Evolutionary conservation across 2,113 vertebrate species (phyloP).

Genomic region (Oreochromis aureus): DNA sequence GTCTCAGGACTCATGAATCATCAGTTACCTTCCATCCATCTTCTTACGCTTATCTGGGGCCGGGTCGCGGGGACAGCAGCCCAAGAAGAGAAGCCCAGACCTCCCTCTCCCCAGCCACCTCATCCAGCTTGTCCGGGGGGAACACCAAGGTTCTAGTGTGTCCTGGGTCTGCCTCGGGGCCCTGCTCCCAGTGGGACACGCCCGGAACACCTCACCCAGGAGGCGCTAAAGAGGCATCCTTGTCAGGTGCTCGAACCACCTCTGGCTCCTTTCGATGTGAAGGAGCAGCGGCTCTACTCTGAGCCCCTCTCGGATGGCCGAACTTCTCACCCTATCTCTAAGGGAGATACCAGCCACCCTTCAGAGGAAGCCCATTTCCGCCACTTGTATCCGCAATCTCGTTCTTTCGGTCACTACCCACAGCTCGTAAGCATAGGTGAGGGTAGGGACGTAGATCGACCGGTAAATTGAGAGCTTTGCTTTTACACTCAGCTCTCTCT

Average conservation of each 20-base stretch:
- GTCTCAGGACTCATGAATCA: background rate
- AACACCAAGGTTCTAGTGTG: background rate
- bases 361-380: accelerated
- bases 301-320: background rate
- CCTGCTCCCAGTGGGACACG: background rate
- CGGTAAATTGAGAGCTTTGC: background rate
- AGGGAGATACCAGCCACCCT: background rate
- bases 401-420: background rate
- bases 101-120: background rate
- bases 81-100: background rate
- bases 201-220: background rate
- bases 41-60: accelerated
- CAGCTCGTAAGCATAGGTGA: background rate
- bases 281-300: too few relatives aligned
- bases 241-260: background rate
- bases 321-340: background rate
- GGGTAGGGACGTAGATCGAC: background rate
- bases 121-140: background rate
- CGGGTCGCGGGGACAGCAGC: accelerated
- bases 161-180: background rate
- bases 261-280: background rate
- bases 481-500: background rate
- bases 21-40: background rate
- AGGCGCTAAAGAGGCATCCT: background rate
- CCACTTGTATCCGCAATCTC: background rate